Conservation (phyloP, 2,888 invertebrate species). For the Eristalis arbustorum region DNA sequence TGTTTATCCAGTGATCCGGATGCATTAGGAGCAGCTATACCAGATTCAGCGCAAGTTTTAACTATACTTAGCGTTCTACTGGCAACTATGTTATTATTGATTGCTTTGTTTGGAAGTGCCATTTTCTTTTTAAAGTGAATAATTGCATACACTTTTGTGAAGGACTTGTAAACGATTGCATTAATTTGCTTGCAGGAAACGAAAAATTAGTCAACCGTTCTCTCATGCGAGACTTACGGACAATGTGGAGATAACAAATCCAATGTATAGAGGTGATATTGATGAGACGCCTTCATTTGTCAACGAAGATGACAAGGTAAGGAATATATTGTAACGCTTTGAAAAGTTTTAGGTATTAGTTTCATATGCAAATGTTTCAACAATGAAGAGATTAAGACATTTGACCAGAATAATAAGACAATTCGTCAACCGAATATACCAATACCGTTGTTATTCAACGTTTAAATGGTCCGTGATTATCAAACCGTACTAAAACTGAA, state of each 20-base stretch:
- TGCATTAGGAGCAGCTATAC: constrained; percentile 75
- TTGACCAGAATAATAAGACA: too few species aligned
- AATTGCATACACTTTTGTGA: not conserved
- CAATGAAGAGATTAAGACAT: too few species aligned
- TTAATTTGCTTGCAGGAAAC: constrained; percentile 78
- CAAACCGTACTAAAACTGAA: too few species aligned
- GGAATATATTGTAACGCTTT: not conserved
- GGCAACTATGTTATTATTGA: constrained; percentile 75
- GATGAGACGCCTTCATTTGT: constrained; percentile 83
- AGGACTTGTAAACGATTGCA: not conserved
- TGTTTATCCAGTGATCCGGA: constrained; percentile 79
- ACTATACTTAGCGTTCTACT: constrained; percentile 77
- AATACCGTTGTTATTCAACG: too few species aligned
- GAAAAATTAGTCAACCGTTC: constrained; percentile 83
- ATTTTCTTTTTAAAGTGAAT: constrained; percentile 80
- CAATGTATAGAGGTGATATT: constrained; percentile 89
- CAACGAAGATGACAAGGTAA: constrained; percentile 84
- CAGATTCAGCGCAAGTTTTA: constrained; percentile 74
- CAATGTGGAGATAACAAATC: constrained; percentile 92
- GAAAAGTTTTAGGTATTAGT: too few species aligned
- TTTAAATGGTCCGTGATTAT: too few species aligned
- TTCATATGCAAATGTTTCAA: too few species aligned
- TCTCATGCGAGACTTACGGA: constrained; percentile 90
- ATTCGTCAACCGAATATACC: too few species aligned
- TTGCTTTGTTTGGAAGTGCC: constrained; percentile 77